Evolutionary conservation across 2,113 vertebrate species (phyloP), one percentile per base, ranked within the genome.

Genomic region (Gopherus flavomarginatus): DNA sequence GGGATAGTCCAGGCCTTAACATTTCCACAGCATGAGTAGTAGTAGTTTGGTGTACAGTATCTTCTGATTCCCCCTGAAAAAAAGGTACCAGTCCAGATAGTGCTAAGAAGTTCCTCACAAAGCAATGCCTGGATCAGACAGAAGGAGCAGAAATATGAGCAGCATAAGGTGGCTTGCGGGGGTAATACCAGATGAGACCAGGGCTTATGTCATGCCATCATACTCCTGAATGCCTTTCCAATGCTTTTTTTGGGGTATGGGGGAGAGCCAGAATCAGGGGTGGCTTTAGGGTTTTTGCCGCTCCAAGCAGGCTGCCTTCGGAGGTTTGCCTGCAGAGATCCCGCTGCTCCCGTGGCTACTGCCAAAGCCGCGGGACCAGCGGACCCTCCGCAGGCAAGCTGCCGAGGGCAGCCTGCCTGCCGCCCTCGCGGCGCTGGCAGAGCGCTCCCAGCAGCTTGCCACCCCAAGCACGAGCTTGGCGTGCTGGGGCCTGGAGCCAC

Each of bases 101-200:
- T 35, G 21, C 16, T 27, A 5, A 35, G 38, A 42, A 81, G 78
- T 82, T 83, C 27, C 82, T 35, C 62, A n/a, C 62, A 69, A 69
- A 35, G 35, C 62, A 69, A n/a, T 69, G 62, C 31, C n/a, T 35
- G 62, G 35, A 87, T 44, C 72, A 16, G 49, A 21, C 57, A 13
- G 2, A 69, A 7, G 65, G 8, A 38, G 35, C 17, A 69, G 65
- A 69, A 9, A 13, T 35, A 17, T 4, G 7, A 81, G 80, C 77
- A 78, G 35, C 49, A 1, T 3, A 5, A 86, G 9, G 0, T 72
- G 59, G 19, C 29, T 52, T 11, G 44, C 47, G 9, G 47, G 47
- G 47, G 19, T 0, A 44, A 4, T 4, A 69, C 35, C 35, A n/a
- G 8, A 69, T 19, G 65, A 69, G 17, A 69, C 17, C 65, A n/a